These are phyloP conservation scores for Todiramphus saurophagus DNA, from an alignment of 2,113 vertebrate species.

Conservation along the genomic window DNA sequence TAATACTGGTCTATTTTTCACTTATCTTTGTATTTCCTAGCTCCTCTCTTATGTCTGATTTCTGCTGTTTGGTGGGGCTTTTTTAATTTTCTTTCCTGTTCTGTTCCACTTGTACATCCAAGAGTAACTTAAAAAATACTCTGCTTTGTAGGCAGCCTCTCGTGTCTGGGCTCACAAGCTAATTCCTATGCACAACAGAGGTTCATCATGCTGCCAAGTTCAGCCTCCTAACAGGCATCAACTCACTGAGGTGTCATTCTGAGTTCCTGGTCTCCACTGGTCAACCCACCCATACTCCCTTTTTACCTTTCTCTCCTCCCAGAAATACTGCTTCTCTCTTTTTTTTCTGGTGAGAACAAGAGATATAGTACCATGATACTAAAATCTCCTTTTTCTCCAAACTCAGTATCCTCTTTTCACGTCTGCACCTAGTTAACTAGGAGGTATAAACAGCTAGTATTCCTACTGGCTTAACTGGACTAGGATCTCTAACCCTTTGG, in stretches of 20 bases:
- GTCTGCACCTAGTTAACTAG: not conserved
- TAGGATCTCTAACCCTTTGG: not conserved
- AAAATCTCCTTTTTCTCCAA: not conserved
- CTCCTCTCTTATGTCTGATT: not conserved
- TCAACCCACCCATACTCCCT: not conserved
- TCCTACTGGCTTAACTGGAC: not conserved
- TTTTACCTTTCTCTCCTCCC: not conserved
- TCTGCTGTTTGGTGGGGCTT: not conserved
- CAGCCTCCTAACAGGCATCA: fast-evolving
- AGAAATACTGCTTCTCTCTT: not conserved
- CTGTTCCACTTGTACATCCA: not conserved
- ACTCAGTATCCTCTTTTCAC: not conserved
- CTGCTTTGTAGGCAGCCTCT: not conserved
- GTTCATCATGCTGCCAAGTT: not conserved
- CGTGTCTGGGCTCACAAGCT: not conserved
- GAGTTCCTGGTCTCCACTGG: not conserved
- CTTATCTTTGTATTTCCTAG: not conserved
- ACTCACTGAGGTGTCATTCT: not conserved
- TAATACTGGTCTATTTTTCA: not conserved
- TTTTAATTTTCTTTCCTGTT: not conserved
- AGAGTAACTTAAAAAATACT: not conserved
- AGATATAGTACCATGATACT: not conserved
- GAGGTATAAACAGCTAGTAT: not conserved
- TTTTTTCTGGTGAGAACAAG: not conserved
- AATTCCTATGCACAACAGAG: not conserved